Evolutionary conservation across 2,888 invertebrate species (phyloP).

Genomic region (Mimas tiliae): DNA sequence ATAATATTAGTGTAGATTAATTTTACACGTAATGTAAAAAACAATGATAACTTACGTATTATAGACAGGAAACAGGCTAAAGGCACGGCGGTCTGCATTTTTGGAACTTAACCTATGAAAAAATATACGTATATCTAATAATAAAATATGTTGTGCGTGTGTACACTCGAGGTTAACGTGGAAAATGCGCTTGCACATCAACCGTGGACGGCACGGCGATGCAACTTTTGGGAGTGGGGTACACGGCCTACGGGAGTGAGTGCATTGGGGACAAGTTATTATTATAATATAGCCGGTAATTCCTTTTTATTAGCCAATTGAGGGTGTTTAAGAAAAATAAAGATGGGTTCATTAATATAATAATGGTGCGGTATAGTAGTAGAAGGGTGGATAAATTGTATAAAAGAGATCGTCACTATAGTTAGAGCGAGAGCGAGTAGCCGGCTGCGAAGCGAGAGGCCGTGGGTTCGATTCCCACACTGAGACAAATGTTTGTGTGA

Average conservation of each 20-base stretch:
- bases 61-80: constrained; percentile 73
- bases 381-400: too few relatives aligned
- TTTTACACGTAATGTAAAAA: background rate
- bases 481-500: too few relatives aligned
- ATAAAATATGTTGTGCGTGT: constrained; percentile 15
- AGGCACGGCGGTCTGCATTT: constrained; percentile 65
- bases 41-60: constrained; percentile 64
- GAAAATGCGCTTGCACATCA: background rate
- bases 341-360: too few relatives aligned
- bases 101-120: constrained; percentile 30
- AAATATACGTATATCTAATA: constrained; percentile 4
- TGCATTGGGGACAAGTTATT: background rate
- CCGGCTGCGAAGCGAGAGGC: too few relatives aligned
- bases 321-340: too few relatives aligned
- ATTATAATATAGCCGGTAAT: background rate
- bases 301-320: too few relatives aligned
- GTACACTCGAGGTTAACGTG: background rate
- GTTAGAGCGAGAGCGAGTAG: too few relatives aligned
- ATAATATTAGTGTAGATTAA: too few relatives aligned
- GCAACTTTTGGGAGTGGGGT: constrained; percentile 2
- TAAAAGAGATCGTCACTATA: too few relatives aligned
- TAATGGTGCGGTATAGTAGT: too few relatives aligned
- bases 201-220: background rate
- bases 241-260: background rate
- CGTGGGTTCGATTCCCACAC: too few relatives aligned